phyloP scores from a whole-genome alignment of 2,888 invertebrate genomes.

The Cephus pulcher region DNA sequence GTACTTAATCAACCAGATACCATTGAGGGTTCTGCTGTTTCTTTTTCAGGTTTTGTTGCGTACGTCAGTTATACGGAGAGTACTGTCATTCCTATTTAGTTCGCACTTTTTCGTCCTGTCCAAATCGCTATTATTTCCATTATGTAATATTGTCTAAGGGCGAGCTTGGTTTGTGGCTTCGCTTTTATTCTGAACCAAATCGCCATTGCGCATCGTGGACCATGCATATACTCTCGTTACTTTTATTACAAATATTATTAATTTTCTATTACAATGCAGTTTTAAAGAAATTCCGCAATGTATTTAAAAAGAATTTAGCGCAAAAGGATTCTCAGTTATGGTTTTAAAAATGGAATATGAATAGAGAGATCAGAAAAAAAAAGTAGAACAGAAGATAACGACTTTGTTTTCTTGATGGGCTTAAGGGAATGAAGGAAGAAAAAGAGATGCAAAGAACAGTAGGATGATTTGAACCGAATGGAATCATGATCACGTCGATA shows the following conservation, averaged over 20 bases:
- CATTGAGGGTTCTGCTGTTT: background rate
- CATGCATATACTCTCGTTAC: constrained; percentile 2
- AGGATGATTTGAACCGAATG: background rate
- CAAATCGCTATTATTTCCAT: background rate
- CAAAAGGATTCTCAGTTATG: background rate
- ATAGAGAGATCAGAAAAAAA: background rate
- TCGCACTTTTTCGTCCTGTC: background rate
- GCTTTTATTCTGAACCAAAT: background rate
- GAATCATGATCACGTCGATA: constrained; percentile 54
- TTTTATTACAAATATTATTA: background rate
- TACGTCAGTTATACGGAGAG: background rate
- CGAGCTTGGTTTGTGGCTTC: background rate
- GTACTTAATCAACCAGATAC: constrained; percentile 42
- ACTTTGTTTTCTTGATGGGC: background rate
- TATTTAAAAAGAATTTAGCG: background rate
- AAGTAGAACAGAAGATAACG: too few species aligned
- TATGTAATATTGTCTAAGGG: background rate
- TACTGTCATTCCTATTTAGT: background rate
- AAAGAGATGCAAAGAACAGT: background rate
- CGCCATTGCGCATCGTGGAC: constrained; percentile 8
- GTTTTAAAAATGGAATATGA: background rate
- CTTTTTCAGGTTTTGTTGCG: background rate
- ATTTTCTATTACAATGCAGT: background rate
- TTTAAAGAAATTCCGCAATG: background rate
- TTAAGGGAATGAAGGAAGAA: background rate